These are phyloP conservation scores for Oreochromis mossambicus DNA, from an alignment of 2,797 vertebrate species.

Conservation along the genomic window DNA sequence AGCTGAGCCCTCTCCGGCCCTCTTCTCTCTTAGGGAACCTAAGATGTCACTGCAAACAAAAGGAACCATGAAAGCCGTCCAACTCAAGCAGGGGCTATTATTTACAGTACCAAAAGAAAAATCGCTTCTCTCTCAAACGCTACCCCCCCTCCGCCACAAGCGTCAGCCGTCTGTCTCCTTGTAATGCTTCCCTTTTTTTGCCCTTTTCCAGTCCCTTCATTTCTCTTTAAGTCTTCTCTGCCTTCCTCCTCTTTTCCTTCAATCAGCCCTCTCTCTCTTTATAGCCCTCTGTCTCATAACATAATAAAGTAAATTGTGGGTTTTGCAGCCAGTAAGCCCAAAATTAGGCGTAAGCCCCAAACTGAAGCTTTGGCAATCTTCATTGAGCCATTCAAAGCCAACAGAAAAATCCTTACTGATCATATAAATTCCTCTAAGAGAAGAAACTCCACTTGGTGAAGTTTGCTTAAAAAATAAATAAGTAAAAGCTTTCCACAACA, in stretches of 20 bases:
- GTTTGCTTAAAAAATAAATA: conserved; percentile 2
- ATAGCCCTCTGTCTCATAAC: neutral
- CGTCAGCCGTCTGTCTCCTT: conserved; percentile 52
- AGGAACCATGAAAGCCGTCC: conserved; percentile 71
- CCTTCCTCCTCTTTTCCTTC: conserved; percentile 12
- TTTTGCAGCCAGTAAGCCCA: conserved; percentile 62
- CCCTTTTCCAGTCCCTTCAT: conserved; percentile 37
- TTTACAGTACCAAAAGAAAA: conserved; percentile 76
- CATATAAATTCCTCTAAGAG: conserved; percentile 4
- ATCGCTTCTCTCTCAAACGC: conserved; percentile 42
- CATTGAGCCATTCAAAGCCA: conserved; percentile 53
- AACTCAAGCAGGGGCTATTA: conserved; percentile 77
- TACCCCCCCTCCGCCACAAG: neutral
- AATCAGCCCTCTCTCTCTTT: conserved; percentile 2
- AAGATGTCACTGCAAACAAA: conserved; percentile 73
- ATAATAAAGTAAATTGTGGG: conserved; percentile 66
- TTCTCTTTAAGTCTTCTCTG: conserved; percentile 10
- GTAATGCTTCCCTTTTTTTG: conserved; percentile 48
- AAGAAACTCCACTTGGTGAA: neutral
- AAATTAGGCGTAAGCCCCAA: conserved; percentile 58
- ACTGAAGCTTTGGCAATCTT: conserved; percentile 30
- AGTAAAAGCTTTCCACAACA: neutral
- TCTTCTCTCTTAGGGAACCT: conserved; percentile 67
- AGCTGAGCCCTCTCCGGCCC: conserved; percentile 47
- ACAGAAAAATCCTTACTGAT: conserved; percentile 29